phyloP scores from a whole-genome alignment of 2,797 vertebrate genomes.

The Brachyrhaphis roseni region DNA sequence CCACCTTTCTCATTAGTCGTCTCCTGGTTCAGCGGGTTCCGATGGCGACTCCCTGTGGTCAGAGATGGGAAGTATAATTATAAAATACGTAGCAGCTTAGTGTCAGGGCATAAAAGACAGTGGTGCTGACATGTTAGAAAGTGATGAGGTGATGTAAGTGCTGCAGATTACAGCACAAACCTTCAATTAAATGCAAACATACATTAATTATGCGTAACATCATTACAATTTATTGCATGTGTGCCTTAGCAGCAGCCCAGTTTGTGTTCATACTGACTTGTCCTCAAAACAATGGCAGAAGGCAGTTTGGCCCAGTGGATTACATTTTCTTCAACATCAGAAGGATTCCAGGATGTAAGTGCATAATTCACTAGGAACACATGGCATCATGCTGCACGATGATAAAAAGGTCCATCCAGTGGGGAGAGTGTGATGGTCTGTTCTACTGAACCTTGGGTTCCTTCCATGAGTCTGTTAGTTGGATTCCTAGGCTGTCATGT shows the following conservation, averaged over 20 bases:
- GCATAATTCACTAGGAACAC: background rate
- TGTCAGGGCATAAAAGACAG: background rate
- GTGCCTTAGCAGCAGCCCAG: background rate
- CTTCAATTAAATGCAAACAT: background rate
- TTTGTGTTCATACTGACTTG: background rate
- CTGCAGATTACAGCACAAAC: background rate
- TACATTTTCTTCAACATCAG: background rate
- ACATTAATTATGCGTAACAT: background rate
- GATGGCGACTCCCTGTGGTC: constrained; percentile 68
- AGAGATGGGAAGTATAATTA: constrained; percentile 33
- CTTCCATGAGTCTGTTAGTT: background rate
- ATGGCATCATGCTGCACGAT: background rate
- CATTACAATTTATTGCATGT: background rate
- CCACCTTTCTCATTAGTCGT: constrained; percentile 39
- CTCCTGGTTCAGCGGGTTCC: constrained; percentile 45
- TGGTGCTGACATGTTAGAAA: background rate
- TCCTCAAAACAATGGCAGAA: background rate
- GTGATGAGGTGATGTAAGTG: background rate
- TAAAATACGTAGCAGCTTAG: background rate
- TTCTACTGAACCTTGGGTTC: background rate
- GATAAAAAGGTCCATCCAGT: background rate
- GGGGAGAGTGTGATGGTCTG: background rate
- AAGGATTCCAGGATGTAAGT: background rate
- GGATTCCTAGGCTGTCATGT: background rate
- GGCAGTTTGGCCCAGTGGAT: background rate